Percentiles rank a stretch among this genome's conserved stretches.
Evolutionary conservation across 2,888 invertebrate genomes (phyloP).

Genomic region (Mermis nigrescens): DNA sequence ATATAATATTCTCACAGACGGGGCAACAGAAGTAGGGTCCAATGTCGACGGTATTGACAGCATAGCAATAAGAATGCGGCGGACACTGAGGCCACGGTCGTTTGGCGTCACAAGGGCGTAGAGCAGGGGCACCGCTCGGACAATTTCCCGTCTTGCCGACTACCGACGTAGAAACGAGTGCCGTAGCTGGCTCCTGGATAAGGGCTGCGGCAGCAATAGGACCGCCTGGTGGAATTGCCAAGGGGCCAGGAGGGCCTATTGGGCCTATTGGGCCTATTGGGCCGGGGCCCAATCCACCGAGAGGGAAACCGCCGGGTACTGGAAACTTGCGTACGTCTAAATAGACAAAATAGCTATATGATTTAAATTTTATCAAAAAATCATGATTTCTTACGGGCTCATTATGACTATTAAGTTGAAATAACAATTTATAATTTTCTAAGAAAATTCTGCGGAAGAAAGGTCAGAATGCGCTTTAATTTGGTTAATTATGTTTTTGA

Average conservation of each 20-base stretch:
- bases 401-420: too few species aligned
- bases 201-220: not conserved
- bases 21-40: conserved; percentile 33
- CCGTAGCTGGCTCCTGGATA: not conserved
- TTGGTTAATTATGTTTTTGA: too few species aligned
- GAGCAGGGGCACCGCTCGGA: conserved; percentile 17
- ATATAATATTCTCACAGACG: conserved; percentile 29
- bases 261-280: not conserved
- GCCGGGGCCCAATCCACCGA: not conserved
- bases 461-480: too few species aligned
- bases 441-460: too few species aligned
- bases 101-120: conserved; percentile 31
- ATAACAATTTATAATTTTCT: too few species aligned
- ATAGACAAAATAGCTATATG: too few species aligned
- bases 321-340: too few species aligned
- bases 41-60: conserved; percentile 31
- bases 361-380: too few species aligned
- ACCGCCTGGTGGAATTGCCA: not conserved
- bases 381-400: too few species aligned
- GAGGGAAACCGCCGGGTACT: too few species aligned
- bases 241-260: not conserved
- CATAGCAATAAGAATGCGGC: conserved; percentile 31
- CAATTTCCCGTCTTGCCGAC: not conserved
- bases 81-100: conserved; percentile 32
- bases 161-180: not conserved